Evolutionary conservation across 2,797 vertebrate species (phyloP).

Genomic region (Vireo griseus): DNA sequence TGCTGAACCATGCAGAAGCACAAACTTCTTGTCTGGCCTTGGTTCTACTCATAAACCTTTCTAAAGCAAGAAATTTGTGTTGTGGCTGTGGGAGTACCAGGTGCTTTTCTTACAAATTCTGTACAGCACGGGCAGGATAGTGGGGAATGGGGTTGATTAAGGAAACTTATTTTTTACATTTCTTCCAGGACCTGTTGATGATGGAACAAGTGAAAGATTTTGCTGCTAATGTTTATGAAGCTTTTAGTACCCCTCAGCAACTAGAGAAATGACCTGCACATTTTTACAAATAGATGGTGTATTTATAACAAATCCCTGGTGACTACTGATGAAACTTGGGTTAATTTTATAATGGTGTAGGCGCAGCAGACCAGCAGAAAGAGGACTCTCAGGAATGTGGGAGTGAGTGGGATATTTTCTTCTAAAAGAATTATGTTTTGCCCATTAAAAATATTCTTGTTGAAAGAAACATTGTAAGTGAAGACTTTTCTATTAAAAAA

Average conservation of each 20-base stretch:
- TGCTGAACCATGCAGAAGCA: not conserved
- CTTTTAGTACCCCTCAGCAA: slow-evolving; percentile 88
- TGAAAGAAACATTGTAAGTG: not conserved
- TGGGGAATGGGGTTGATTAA: not conserved
- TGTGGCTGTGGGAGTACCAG: not conserved
- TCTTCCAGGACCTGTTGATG: slow-evolving; percentile 87
- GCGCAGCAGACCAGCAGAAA: slow-evolving; percentile 50
- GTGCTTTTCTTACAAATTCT: not conserved
- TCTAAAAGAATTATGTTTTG: not conserved
- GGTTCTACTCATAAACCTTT: not conserved
- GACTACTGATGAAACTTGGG: slow-evolving; percentile 58
- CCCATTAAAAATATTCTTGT: slow-evolving; percentile 1
- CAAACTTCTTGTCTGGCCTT: not conserved
- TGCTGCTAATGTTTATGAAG: slow-evolving; percentile 94
- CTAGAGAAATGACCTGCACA: slow-evolving; percentile 76
- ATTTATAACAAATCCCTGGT: slow-evolving; percentile 44
- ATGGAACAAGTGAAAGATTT: slow-evolving; percentile 97
- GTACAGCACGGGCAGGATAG: not conserved
- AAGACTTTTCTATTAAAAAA: slow-evolving; percentile 22
- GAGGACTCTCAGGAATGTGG: slow-evolving; percentile 17
- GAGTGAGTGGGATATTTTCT: not conserved
- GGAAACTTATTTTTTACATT: not conserved
- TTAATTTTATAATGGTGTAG: slow-evolving; percentile 59
- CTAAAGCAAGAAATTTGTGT: not conserved
- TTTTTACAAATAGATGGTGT: slow-evolving; percentile 9